These are phyloP conservation scores for Drosophila albomicans DNA, from an alignment of 1,140 invertebrate genomes.

Conservation along the genomic window DNA sequence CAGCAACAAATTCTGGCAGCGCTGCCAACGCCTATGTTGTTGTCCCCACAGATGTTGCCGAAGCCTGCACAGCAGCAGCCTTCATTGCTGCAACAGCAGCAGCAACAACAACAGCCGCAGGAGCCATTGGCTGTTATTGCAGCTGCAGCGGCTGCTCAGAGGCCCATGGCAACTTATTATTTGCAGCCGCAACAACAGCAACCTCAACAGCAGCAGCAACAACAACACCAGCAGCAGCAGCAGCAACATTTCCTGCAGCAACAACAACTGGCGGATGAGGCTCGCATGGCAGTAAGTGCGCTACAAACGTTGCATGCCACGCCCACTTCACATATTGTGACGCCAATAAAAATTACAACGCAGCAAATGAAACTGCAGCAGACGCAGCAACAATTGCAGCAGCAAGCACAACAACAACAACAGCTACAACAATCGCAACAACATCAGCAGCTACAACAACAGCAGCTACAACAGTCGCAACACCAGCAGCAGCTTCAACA, in stretches of 20 bases:
- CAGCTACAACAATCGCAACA: constrained; percentile 10
- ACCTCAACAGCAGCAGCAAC: constrained; percentile 29
- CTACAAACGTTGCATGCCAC: constrained; percentile 67
- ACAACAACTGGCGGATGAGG: constrained; percentile 66
- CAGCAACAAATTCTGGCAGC: constrained; percentile 70
- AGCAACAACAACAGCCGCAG: constrained; percentile 58
- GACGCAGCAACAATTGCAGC: constrained; percentile 22
- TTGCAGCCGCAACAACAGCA: constrained; percentile 54
- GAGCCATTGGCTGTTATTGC: constrained; percentile 69
- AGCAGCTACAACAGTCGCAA: constrained; percentile 2
- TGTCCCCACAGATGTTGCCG: constrained; percentile 64
- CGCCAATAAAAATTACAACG: constrained; percentile 46
- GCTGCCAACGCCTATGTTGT: constrained; percentile 70
- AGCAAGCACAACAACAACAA: constrained; percentile 6
- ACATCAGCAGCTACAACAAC: constrained; percentile 7
- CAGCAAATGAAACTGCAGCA: constrained; percentile 30
- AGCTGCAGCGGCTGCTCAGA: constrained; percentile 58
- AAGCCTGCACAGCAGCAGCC: constrained; percentile 39
- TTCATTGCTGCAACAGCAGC: constrained; percentile 45
- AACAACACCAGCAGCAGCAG: constrained; percentile 36
- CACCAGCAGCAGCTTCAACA: constrained; percentile 4
- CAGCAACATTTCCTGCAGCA: constrained; percentile 38
- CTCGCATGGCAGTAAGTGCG: constrained; percentile 70
- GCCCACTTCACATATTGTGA: constrained; percentile 49
- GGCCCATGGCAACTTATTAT: constrained; percentile 54